Evolutionary conservation across 30 jellyfish, hydroid and myxozoan genomes (phyloP).

Genomic region (Pelagia noctiluca): DNA sequence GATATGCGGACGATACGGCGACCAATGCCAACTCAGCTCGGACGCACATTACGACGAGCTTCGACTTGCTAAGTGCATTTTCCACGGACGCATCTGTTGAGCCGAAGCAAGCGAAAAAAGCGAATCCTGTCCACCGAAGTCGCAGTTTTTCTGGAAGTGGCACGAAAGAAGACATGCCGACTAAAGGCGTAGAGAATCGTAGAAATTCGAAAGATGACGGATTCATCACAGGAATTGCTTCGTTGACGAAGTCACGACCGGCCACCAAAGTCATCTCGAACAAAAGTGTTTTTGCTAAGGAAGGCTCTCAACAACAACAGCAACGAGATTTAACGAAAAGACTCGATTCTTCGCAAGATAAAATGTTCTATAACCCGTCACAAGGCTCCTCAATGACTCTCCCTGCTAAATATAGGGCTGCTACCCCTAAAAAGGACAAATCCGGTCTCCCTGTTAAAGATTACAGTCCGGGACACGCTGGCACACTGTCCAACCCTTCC

Average conservation of each 20-base stretch:
- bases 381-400: background rate
- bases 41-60: conserved; percentile 68
- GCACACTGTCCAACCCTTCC: conserved; percentile 38
- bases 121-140: conserved; percentile 69
- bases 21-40: conserved; percentile 56
- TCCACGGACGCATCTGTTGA: conserved; percentile 41
- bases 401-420: background rate
- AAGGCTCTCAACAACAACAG: no score
- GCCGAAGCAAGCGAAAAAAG: conserved; percentile 13
- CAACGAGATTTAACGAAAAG: no score
- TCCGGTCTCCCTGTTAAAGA: conserved; percentile 40
- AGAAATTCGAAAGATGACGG: conserved; percentile 81
- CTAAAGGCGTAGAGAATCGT: no score
- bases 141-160: conserved; percentile 76
- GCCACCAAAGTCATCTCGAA: conserved; percentile 58
- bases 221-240: conserved; percentile 64
- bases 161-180: conserved; percentile 41
- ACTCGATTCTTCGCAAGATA: no score
- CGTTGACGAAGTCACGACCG: conserved; percentile 68
- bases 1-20: conserved; percentile 58
- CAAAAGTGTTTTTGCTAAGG: conserved; percentile 9
- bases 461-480: conserved; percentile 27
- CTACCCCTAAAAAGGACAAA: background rate
- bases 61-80: conserved; percentile 62
- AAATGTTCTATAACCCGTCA: conserved; percentile 48